phyloP scores from a whole-genome alignment of 2,113 vertebrate species.

The Bujurquina vittata region DNA sequence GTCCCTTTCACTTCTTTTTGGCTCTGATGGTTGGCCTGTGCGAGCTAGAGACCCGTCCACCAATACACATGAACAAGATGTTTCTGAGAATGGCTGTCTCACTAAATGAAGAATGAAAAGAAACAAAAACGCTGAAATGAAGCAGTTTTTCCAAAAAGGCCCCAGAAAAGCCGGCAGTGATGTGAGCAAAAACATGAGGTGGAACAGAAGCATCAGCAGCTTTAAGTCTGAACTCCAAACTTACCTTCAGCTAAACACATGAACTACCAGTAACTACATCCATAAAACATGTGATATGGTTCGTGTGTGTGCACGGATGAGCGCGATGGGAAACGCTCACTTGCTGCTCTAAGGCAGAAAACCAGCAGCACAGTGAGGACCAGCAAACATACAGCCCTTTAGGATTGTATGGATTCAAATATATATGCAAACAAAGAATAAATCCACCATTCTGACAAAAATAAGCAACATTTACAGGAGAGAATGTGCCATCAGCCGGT shows the following conservation, averaged over 20 bases:
- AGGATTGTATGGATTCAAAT: slow-evolving; percentile 57
- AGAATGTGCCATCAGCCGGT: slow-evolving; percentile 10
- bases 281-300: not conserved
- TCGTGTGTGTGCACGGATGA: not conserved
- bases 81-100: slow-evolving; percentile 81
- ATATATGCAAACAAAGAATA: not conserved
- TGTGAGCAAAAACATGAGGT: slow-evolving; percentile 7
- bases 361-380: slow-evolving; percentile 29
- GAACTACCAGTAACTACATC: not conserved
- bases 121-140: not conserved
- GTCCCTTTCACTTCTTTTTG: slow-evolving; percentile 44
- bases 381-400: slow-evolving; percentile 62
- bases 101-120: slow-evolving; percentile 38
- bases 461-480: not conserved
- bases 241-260: slow-evolving; percentile 74
- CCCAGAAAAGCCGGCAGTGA: slow-evolving; percentile 30
- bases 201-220: slow-evolving; percentile 2
- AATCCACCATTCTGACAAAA: not conserved
- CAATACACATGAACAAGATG: slow-evolving; percentile 81
- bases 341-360: not conserved
- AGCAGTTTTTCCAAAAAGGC: not conserved
- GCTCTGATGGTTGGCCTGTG: slow-evolving; percentile 29
- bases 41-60: slow-evolving; percentile 60
- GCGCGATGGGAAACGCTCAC: slow-evolving; percentile 5
- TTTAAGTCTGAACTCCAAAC: slow-evolving; percentile 41